A percentile compares a stretch with the other conserved stretches of the same genome.
Evolutionary conservation across 2,113 vertebrate genomes (phyloP).

Genomic region (Etheostoma spectabile): DNA sequence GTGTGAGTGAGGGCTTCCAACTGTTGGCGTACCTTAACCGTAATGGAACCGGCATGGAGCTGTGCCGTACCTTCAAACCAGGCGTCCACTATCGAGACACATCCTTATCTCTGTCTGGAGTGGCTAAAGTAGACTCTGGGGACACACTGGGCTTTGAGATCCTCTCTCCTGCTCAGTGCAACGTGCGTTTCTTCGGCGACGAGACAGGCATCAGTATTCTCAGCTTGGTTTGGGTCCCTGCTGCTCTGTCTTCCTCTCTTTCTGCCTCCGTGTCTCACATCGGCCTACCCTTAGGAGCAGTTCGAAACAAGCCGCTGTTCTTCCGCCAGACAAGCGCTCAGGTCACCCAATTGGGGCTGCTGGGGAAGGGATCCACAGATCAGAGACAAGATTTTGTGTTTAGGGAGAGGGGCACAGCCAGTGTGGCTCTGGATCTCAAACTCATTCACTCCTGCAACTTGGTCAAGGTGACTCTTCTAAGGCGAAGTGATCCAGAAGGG

Average conservation of each 20-base stretch:
- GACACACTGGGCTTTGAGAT: conserved; percentile 89
- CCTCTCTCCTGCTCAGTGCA: conserved; percentile 87
- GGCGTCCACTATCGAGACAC: conserved; percentile 91
- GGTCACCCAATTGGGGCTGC: conserved; percentile 80
- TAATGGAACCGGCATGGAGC: conserved; percentile 85
- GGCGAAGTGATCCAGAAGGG: conserved; percentile 50
- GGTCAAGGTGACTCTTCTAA: conserved; percentile 87
- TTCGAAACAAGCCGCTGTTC: conserved; percentile 88
- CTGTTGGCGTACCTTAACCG: conserved; percentile 86
- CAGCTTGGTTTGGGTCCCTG: conserved; percentile 90
- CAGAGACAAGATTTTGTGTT: conserved; percentile 88
- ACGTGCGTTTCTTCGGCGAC: conserved; percentile 88
- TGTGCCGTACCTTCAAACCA: conserved; percentile 85
- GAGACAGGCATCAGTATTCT: conserved; percentile 87
- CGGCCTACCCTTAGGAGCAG: conserved; percentile 86
- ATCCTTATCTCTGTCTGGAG: conserved; percentile 87
- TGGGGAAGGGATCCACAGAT: conserved; percentile 76
- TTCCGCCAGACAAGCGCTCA: conserved; percentile 84
- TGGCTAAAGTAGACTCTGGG: conserved; percentile 79
- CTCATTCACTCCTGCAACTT: conserved; percentile 90
- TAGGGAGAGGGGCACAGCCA: conserved; percentile 85
- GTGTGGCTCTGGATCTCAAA: conserved; percentile 87
- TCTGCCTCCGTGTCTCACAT: conserved; percentile 83
- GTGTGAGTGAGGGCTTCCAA: conserved; percentile 87
- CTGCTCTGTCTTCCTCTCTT: conserved; percentile 84